These are phyloP conservation scores for Chlorops oryzae DNA, from an alignment of 1,140 invertebrate genomes.

Conservation along the genomic window DNA sequence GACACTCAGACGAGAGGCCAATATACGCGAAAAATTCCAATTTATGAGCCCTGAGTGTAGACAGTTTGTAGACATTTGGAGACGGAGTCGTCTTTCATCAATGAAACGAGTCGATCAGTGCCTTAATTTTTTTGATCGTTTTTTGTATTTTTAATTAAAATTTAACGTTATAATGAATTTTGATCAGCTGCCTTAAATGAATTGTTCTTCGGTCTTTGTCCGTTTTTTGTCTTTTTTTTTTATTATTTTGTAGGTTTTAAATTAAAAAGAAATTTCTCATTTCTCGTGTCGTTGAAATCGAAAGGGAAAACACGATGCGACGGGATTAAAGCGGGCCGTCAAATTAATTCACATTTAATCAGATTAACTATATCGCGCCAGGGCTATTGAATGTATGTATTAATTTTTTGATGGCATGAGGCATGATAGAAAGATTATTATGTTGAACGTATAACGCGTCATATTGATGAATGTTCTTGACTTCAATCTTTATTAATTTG, in stretches of 20 bases:
- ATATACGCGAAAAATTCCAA: slow-evolving; percentile 17
- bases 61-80: not conserved
- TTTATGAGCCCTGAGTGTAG: slow-evolving; percentile 27
- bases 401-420: not conserved
- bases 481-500: slow-evolving; percentile 11
- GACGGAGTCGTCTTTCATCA: not conserved
- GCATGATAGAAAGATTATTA: not conserved
- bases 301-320: slow-evolving; percentile 30
- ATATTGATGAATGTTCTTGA: slow-evolving; percentile 8
- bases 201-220: too few relatives aligned
- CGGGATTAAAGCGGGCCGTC: slow-evolving; percentile 31
- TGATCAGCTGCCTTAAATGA: slow-evolving; percentile 46
- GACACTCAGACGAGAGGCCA: too few relatives aligned
- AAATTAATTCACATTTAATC: slow-evolving; percentile 6
- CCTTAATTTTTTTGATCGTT: slow-evolving; percentile 12
- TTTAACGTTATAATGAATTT: slow-evolving; percentile 48
- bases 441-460: not conserved
- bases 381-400: not conserved
- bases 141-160: slow-evolving; percentile 45
- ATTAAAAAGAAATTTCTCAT: slow-evolving; percentile 48
- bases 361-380: too few relatives aligned
- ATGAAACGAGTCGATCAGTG: slow-evolving; percentile 1
- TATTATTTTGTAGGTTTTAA: slow-evolving; percentile 38
- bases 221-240: too few relatives aligned
- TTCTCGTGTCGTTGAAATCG: slow-evolving; percentile 14